Conservation (phyloP, 2,113 vertebrate species). For the Phyllostomus hastatus region DNA sequence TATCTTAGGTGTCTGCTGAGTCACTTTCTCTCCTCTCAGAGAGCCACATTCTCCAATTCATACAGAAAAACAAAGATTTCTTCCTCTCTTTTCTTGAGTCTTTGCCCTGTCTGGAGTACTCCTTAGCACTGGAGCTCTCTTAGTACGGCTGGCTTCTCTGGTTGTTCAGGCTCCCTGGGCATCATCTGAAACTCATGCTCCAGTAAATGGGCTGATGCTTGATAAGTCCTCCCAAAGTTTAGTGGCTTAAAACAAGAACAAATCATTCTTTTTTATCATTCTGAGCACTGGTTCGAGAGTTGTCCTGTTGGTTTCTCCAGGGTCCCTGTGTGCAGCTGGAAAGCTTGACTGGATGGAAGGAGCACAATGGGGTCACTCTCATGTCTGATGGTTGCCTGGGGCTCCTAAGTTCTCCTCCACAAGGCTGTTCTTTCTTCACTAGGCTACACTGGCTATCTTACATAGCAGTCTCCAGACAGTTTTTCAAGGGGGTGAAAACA, state of each 20-base stretch:
- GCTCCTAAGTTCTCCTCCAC: neutral
- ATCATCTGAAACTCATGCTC: neutral
- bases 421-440: neutral
- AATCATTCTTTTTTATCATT: neutral
- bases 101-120: neutral
- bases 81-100: neutral
- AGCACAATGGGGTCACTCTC: neutral
- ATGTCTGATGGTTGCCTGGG: neutral
- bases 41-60: neutral
- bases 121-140: neutral
- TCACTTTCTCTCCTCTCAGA: neutral
- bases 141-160: neutral
- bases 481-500: neutral
- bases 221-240: neutral
- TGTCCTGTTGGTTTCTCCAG: neutral
- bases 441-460: neutral
- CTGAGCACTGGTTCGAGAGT: neutral
- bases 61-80: neutral
- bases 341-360: neutral
- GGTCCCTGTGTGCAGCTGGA: neutral
- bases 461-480: neutral
- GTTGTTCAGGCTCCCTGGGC: neutral
- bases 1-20: neutral
- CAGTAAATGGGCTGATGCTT: neutral
- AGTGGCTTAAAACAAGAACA: neutral